Base-by-base conservation (phyloP, 2,113 vertebrate genomes). In the Helogale parvula region DNA sequence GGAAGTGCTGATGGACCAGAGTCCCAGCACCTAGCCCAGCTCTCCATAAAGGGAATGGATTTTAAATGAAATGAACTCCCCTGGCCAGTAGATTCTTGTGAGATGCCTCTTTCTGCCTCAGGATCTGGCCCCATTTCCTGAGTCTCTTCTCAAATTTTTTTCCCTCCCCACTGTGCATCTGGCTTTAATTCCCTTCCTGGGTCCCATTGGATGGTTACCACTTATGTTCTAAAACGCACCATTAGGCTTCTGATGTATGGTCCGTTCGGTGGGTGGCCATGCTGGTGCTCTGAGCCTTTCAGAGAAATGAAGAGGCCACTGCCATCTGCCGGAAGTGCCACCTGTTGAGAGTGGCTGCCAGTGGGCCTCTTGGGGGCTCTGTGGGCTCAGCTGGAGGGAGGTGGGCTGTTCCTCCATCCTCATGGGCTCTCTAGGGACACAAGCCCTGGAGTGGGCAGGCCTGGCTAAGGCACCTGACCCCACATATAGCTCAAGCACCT, bases 221-320 rank as follows among this genome's bases (percentile, higher is more conserved):
- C 90, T 97, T 94, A 95, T 13, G 88, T 85, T 97, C 95, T 97
- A 96, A 92, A 97, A 97, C 0, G 80, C 80, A 0, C 92, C 98
- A 97, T 97, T 97, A 97, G 96, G 86, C 52, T 0, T n/a, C 95
- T 97, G 98, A 98, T 96, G 41, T 96, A 97, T 90, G 71, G 79
- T 0, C 3, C 57, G 17, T 85, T 92, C 15, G 1, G 1, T 2
- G 82, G 74, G 92, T 52, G 38, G 80, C 38, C 65, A 33, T 7
- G 3, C 84, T 17, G 54, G 60, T n/a, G 8, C 87, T 88, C 69
- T 1, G 0, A 38, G 45, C 29, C 1, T 0, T 33, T 31, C 0
- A 0, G 15, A 47, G 80, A 74, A 79, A 88, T 21, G 27, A 83
- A 63, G 76, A 92, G 65, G 41, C 63, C 25, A 11, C 52, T 1